Conservation (phyloP, 2,113 vertebrate species). For the Mirounga angustirostris region DNA sequence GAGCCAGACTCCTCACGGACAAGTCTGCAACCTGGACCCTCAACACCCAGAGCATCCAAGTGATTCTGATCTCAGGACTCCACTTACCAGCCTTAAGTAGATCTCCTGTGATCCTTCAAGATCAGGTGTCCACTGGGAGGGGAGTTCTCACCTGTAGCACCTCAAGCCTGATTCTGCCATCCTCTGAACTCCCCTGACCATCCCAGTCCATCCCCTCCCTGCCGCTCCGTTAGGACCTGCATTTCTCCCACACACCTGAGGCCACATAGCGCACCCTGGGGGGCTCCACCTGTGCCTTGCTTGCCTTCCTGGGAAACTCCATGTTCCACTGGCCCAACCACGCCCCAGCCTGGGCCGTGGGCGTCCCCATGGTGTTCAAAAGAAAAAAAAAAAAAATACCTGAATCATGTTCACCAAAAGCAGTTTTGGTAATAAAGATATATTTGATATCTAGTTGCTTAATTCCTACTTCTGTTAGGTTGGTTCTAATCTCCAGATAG, state of each 20-base stretch:
- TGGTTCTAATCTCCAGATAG: background rate
- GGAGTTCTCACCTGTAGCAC: background rate
- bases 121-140: background rate
- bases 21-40: background rate
- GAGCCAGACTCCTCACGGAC: background rate
- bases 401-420: background rate
- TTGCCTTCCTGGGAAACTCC: background rate
- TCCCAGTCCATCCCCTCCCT: background rate
- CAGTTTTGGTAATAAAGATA: background rate
- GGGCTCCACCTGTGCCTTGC: background rate
- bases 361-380: background rate
- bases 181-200: too few relatives aligned
- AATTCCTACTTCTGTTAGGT: background rate
- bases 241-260: background rate
- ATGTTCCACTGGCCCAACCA: background rate
- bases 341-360: rapidly evolving
- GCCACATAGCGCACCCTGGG: background rate
- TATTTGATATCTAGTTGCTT: background rate
- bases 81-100: background rate
- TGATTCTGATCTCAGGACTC: background rate
- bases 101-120: rapidly evolving
- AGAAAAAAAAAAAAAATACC: background rate
- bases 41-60: rapidly evolving
- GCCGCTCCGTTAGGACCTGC: background rate
- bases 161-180: too few relatives aligned